These are phyloP conservation scores for Littorina saxatilis DNA, from an alignment of 1,140 invertebrate species.

Conservation along the genomic window DNA sequence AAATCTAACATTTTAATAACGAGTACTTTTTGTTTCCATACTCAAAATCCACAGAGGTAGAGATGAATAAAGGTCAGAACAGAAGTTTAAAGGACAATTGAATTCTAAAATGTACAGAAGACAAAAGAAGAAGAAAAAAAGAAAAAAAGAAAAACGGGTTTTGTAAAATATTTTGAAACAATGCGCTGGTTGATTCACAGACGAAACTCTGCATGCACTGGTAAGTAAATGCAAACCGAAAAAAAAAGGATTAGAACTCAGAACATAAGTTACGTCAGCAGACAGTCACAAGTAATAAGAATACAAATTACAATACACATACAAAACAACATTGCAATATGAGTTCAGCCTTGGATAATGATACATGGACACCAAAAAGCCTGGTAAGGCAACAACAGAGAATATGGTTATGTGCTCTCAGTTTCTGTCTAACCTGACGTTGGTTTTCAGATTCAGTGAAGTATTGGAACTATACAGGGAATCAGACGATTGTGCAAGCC, in stretches of 20 bases:
- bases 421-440: slow-evolving; percentile 19
- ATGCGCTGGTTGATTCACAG: background rate
- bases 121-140: too few species aligned
- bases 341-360: background rate
- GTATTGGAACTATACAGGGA: slow-evolving; percentile 34
- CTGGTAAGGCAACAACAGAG: background rate
- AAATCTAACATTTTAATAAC: too few species aligned
- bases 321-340: background rate
- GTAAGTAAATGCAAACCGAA: background rate
- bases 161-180: too few species aligned
- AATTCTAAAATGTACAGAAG: too few species aligned
- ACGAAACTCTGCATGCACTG: background rate
- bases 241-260: too few species aligned
- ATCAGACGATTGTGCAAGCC: slow-evolving; percentile 9
- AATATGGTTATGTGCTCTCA: background rate
- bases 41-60: too few species aligned
- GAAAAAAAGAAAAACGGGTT: too few species aligned
- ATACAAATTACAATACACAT: background rate
- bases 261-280: background rate
- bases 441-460: slow-evolving; percentile 17
- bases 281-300: background rate
- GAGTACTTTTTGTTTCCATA: too few species aligned
- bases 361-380: too few species aligned
- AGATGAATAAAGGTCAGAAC: too few species aligned
- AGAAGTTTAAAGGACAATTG: too few species aligned